A percentile compares a stretch with the other conserved stretches of the same genome.
Evolutionary conservation across 2,113 vertebrate genomes (phyloP).

Genomic region (Hyperopisus bebe): DNA sequence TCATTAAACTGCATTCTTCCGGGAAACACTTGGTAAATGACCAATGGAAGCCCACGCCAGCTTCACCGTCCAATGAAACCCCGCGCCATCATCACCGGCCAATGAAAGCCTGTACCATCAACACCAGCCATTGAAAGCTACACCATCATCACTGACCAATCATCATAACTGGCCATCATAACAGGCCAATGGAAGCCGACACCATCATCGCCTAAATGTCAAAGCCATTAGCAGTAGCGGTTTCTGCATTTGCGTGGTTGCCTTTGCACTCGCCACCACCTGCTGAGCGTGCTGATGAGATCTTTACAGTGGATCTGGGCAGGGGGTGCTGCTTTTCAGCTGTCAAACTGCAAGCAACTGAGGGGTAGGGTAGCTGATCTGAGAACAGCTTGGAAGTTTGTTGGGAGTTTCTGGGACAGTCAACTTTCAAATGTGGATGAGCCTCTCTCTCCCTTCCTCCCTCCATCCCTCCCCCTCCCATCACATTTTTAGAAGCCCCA

Average conservation of each 20-base stretch:
- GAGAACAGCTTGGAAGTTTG: slow-evolving; percentile 50
- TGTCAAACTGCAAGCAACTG: slow-evolving; percentile 47
- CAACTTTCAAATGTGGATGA: slow-evolving; percentile 53
- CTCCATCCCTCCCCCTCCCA: not conserved
- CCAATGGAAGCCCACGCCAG: too few relatives aligned
- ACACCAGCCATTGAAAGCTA: not conserved
- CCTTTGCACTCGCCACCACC: not conserved
- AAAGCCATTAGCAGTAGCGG: not conserved
- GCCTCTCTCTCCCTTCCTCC: slow-evolving; percentile 5
- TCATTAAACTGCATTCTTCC: not conserved
- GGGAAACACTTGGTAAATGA: not conserved
- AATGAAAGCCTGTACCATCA: not conserved
- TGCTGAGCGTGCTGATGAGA: slow-evolving; percentile 35
- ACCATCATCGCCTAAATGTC: not conserved
- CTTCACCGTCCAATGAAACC: not conserved
- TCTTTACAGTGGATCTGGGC: slow-evolving; percentile 28
- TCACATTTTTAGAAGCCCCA: not conserved
- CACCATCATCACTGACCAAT: not conserved
- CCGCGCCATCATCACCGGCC: not conserved
- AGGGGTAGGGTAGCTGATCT: slow-evolving; percentile 57
- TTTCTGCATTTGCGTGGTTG: not conserved
- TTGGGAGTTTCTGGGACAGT: slow-evolving; percentile 52
- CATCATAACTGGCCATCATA: not conserved
- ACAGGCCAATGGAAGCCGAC: not conserved
- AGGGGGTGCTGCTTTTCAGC: slow-evolving; percentile 43